These are phyloP conservation scores for Steatocranus sp. DNA, from an alignment of 2,797 vertebrate species.

Conservation along the genomic window DNA sequence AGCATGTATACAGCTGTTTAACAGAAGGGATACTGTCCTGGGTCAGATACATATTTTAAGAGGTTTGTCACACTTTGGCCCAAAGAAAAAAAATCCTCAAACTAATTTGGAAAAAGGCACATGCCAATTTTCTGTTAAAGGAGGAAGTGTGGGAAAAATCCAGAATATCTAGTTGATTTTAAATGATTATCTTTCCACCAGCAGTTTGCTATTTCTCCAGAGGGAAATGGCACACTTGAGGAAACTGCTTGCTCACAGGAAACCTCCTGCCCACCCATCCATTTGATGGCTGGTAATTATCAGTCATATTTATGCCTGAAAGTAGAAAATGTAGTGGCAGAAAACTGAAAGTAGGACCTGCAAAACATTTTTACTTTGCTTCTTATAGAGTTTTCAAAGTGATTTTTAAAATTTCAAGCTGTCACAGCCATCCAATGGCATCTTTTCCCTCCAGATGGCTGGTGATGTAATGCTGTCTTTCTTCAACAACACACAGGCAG, in stretches of 20 bases:
- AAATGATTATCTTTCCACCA: background rate
- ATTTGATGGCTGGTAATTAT: background rate
- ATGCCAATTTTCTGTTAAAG: background rate
- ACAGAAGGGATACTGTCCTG: background rate
- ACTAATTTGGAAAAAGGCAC: background rate
- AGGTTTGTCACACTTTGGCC: background rate
- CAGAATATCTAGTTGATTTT: conserved; percentile 14
- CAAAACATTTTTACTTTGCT: background rate
- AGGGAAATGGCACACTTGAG: conserved; percentile 26
- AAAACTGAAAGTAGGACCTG: background rate
- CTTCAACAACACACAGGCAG: conserved; percentile 35
- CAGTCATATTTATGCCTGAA: background rate
- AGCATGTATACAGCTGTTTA: background rate
- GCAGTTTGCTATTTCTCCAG: background rate
- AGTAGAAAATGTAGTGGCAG: background rate
- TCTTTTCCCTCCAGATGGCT: conserved; percentile 53
- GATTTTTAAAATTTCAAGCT: background rate
- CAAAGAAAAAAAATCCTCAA: background rate
- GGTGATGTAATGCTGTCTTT: conserved; percentile 29
- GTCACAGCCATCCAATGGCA: background rate
- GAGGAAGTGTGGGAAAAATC: conserved; percentile 67
- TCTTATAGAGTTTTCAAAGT: background rate
- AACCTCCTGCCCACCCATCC: background rate
- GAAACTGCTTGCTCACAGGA: background rate
- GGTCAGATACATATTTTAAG: background rate